Percentiles rank a stretch among this genome's conserved stretches.
Evolutionary conservation across 2,113 vertebrate species (phyloP).

Genomic region (Saccopteryx bilineata): DNA sequence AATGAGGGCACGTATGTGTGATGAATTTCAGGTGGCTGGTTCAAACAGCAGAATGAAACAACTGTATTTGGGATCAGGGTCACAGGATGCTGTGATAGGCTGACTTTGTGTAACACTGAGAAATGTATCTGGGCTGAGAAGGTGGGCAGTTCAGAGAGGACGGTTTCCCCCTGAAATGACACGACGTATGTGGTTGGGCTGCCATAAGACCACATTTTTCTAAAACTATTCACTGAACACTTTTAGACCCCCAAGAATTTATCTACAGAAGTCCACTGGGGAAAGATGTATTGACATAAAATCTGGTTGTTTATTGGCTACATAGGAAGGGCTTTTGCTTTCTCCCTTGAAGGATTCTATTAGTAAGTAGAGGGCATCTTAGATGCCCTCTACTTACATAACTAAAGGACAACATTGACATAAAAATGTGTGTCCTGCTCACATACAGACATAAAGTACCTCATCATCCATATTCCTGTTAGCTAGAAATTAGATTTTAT

Average conservation of each 20-base stretch:
- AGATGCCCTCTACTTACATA: not conserved
- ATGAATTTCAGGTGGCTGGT: not conserved
- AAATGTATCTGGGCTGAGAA: not conserved
- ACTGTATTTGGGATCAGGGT: not conserved
- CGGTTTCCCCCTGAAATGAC: not conserved
- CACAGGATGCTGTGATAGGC: not conserved
- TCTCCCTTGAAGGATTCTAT: not conserved
- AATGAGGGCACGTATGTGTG: rapidly evolving
- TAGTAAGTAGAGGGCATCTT: not conserved
- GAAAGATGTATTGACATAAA: not conserved
- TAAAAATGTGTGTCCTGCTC: not conserved
- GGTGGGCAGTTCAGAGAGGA: not conserved
- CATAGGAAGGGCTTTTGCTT: not conserved
- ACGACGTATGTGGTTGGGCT: not conserved
- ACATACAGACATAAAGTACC: rapidly evolving
- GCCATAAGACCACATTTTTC: not conserved
- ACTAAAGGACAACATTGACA: not conserved
- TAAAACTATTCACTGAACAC: conserved; percentile 28
- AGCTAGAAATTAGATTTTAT: not conserved
- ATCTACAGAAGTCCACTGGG: not conserved
- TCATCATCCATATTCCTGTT: rapidly evolving
- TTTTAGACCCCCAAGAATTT: conserved; percentile 57
- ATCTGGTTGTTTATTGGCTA: not conserved
- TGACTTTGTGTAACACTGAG: not conserved
- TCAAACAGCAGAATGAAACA: not conserved